Conservation (phyloP, 2,797 vertebrate genomes). For the Tangara arthus region DNA sequence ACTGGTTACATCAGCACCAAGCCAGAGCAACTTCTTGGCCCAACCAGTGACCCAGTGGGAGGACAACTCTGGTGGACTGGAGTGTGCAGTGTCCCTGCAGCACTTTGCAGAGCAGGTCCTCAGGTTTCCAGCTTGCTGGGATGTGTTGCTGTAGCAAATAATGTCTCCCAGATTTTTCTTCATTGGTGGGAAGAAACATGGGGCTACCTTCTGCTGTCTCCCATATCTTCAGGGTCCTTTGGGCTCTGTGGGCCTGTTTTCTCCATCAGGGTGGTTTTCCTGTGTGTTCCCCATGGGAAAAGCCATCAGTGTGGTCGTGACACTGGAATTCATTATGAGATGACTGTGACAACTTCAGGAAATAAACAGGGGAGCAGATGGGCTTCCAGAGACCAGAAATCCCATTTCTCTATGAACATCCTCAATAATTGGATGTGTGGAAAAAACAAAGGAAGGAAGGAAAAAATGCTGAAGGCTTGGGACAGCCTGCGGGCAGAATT, state of each 20-base stretch:
- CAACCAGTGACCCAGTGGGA: background rate
- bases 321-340: background rate
- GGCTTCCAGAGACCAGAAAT: conserved; percentile 30
- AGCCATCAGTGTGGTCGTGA: background rate
- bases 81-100: background rate
- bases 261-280: background rate
- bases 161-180: background rate
- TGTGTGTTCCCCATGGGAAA: background rate
- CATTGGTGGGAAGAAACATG: background rate
- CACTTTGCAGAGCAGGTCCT: background rate
- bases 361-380: conserved; percentile 55
- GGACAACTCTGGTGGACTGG: background rate
- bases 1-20: background rate
- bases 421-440: background rate
- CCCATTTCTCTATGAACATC: background rate
- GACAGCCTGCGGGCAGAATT: background rate
- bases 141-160: background rate
- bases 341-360: conserved; percentile 1
- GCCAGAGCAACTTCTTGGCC: background rate
- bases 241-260: background rate
- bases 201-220: background rate
- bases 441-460: conserved; percentile 6
- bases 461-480: background rate
- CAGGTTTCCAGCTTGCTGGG: background rate
- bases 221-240: background rate